phyloP scores from a whole-genome alignment of 2,888 invertebrate genomes.

The Tenthredo notha region DNA sequence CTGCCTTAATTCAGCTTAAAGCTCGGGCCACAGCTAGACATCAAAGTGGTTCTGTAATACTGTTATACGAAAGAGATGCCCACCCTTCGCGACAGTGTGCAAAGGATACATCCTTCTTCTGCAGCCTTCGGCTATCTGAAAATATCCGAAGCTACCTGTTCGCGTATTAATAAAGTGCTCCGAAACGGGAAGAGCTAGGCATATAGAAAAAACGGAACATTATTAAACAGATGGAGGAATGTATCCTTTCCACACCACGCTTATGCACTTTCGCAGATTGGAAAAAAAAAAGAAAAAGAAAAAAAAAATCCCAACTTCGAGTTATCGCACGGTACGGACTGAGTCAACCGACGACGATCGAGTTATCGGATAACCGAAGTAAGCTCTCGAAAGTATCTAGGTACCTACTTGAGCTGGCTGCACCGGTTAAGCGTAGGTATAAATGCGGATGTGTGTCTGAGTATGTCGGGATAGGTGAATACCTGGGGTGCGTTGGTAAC shows the following conservation, averaged over 20 bases:
- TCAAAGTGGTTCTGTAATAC: conserved; percentile 62
- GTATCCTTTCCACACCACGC: not conserved
- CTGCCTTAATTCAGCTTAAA: conserved; percentile 46
- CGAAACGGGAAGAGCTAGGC: not conserved
- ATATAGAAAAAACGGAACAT: not conserved
- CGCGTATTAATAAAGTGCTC: not conserved
- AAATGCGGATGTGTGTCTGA: not conserved
- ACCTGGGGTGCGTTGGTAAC: conserved; percentile 17
- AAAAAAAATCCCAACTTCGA: not conserved
- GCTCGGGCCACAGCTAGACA: conserved; percentile 47
- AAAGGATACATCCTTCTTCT: not conserved
- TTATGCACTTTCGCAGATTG: not conserved
- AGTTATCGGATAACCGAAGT: conserved; percentile 42
- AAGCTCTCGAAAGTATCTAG: conserved; percentile 21
- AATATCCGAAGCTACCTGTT: not conserved
- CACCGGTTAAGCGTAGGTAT: conserved; percentile 23
- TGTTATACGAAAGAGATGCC: conserved; percentile 58
- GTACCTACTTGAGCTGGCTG: conserved; percentile 9
- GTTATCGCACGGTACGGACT: not conserved
- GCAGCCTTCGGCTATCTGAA: not conserved
- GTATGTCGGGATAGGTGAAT: not conserved
- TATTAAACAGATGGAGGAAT: not conserved
- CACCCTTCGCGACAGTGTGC: conserved; percentile 36
- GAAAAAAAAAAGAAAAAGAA: not conserved
- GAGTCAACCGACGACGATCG: conserved; percentile 25